A percentile compares a stretch with the other conserved stretches of the same genome.
Evolutionary conservation across 2,888 invertebrate genomes (phyloP).

Genomic region (Drosophila rellima): DNA sequence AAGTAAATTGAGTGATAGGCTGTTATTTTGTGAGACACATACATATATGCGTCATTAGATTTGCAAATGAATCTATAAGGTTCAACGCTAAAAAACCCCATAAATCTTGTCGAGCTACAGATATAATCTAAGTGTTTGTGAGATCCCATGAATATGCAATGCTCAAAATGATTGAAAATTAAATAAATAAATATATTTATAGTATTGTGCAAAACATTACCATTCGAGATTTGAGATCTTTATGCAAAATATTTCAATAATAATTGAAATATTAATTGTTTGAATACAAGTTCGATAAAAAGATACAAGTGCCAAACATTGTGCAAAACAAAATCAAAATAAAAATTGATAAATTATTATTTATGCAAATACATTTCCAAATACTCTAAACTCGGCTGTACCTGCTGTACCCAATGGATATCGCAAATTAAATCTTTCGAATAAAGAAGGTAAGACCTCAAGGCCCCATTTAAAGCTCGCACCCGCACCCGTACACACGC

Average conservation of each 20-base stretch:
- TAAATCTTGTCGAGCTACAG: constrained; percentile 61
- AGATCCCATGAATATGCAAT: constrained; percentile 65
- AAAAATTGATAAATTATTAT: constrained; percentile 50
- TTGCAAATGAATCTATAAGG: constrained; percentile 58
- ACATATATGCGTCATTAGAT: constrained; percentile 50
- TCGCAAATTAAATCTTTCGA: constrained; percentile 76
- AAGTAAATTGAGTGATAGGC: constrained; percentile 24
- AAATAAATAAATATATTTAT: constrained; percentile 34
- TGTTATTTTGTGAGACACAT: constrained; percentile 19
- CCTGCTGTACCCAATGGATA: constrained; percentile 69
- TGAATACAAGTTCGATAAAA: constrained; percentile 43
- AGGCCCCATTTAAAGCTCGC: constrained; percentile 55
- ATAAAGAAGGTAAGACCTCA: constrained; percentile 70
- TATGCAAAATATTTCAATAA: constrained; percentile 47
- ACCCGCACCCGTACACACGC: constrained; percentile 42
- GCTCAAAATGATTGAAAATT: constrained; percentile 36
- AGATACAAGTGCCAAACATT: constrained; percentile 65
- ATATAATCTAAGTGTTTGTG: constrained; percentile 57
- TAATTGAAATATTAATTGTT: constrained; percentile 58
- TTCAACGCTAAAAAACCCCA: constrained; percentile 56
- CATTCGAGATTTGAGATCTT: constrained; percentile 37
- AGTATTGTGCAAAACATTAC: constrained; percentile 33
- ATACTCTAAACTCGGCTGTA: constrained; percentile 24
- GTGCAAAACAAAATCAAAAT: constrained; percentile 60
- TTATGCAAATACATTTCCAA: constrained; percentile 49